These are phyloP conservation scores for Tadarida brasiliensis DNA, from an alignment of 2,797 vertebrate genomes.

Conservation along the genomic window DNA sequence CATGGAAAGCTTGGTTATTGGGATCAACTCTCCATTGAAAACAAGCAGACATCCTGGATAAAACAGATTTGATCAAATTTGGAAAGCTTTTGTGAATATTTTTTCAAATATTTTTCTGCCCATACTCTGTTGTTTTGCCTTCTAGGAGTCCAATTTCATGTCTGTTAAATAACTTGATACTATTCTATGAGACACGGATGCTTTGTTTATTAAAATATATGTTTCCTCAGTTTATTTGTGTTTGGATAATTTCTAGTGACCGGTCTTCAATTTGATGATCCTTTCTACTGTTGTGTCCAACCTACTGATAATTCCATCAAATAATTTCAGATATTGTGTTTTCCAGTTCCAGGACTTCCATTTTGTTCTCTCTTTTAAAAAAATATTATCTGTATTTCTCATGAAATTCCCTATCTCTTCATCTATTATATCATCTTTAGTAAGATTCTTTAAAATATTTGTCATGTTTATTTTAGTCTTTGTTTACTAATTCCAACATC, in stretches of 20 bases:
- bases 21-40: constrained; percentile 16
- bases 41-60: background rate
- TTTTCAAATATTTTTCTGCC: constrained; percentile 25
- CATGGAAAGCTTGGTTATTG: background rate
- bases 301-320: background rate
- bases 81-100: background rate
- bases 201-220: background rate
- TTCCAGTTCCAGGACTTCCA: constrained; percentile 20
- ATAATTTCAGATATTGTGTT: constrained; percentile 39
- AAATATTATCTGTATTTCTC: background rate
- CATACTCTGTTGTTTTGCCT: background rate
- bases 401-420: background rate
- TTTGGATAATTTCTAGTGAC: constrained; percentile 7
- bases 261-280: background rate
- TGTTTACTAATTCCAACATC: background rate
- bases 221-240: background rate
- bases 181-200: background rate
- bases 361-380: background rate
- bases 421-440: background rate
- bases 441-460: background rate
- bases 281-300: background rate
- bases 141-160: background rate
- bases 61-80: constrained; percentile 16
- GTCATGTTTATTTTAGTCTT: background rate
- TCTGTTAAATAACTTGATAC: background rate